Percentiles rank a stretch among this genome's conserved stretches.
Conservation (phyloP, 2,797 vertebrate genomes). For the Myripristis murdjan region DNA sequence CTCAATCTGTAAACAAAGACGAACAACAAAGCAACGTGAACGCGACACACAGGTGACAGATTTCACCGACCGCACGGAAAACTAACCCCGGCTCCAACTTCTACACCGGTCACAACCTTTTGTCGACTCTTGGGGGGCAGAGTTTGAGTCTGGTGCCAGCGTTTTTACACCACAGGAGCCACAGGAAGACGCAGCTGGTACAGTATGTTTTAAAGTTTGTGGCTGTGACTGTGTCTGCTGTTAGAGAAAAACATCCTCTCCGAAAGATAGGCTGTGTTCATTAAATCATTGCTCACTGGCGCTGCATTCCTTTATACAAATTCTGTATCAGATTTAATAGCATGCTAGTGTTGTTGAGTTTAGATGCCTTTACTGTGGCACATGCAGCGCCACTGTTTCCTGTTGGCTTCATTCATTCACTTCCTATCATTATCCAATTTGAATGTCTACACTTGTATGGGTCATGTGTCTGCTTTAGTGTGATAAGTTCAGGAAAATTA, state of each 20-base stretch:
- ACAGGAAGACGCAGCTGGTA: no score
- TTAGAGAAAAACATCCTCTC: no score
- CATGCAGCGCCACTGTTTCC: conserved; percentile 17
- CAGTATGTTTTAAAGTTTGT: no score
- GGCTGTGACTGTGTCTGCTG: no score
- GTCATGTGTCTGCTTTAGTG: not conserved
- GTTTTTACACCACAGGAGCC: not conserved
- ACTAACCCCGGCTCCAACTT: not conserved
- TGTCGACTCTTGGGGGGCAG: not conserved
- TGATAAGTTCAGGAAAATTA: conserved; percentile 22
- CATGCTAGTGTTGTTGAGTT: not conserved
- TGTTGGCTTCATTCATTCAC: not conserved
- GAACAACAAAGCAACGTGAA: conserved; percentile 2
- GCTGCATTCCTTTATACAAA: not conserved
- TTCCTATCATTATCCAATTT: conserved; percentile 26
- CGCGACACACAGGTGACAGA: not conserved
- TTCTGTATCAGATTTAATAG: not conserved
- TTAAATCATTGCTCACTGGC: not conserved
- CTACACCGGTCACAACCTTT: accelerated
- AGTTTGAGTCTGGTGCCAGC: not conserved
- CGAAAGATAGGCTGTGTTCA: no score
- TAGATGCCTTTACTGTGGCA: not conserved
- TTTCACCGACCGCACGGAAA: conserved; percentile 20
- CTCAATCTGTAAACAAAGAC: conserved; percentile 51
- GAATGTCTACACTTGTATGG: not conserved